Percentiles rank a stretch among this genome's conserved stretches.
These are phyloP conservation scores for Leptinotarsa rubiginosa DNA, from an alignment of 2,888 invertebrate genomes.

Conservation along the genomic window DNA sequence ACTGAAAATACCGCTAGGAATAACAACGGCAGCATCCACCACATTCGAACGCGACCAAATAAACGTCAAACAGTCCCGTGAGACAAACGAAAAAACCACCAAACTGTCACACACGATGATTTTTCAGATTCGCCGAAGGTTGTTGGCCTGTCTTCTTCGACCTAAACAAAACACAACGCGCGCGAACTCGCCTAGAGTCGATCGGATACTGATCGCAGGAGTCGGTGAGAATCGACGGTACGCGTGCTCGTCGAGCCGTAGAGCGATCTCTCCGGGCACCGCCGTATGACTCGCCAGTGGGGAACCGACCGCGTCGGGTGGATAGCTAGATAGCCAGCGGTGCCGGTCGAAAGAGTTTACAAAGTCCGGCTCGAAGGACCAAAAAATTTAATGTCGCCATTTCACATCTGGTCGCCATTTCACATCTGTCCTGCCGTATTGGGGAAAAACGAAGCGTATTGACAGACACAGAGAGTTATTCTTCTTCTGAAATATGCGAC, in stretches of 20 bases:
- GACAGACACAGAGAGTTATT: too few species aligned
- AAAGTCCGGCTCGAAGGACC: constrained; percentile 21
- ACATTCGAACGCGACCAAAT: neutral
- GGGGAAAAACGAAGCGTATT: too few species aligned
- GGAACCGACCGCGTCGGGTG: constrained; percentile 2
- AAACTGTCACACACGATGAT: constrained; percentile 32
- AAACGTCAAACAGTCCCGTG: constrained; percentile 32
- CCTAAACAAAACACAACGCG: constrained; percentile 27
- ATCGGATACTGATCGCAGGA: constrained; percentile 31
- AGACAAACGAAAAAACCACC: constrained; percentile 24
- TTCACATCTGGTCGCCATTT: neutral
- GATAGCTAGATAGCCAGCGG: constrained; percentile 13
- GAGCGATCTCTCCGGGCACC: constrained; percentile 33
- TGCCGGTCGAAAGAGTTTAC: neutral
- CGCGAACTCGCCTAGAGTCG: constrained; percentile 25
- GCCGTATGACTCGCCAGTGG: constrained; percentile 30
- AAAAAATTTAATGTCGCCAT: neutral
- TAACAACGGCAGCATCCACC: constrained; percentile 8
- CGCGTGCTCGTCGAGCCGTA: constrained; percentile 30
- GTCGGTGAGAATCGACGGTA: constrained; percentile 19
- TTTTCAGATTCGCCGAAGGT: constrained; percentile 39
- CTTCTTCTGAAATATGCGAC: too few species aligned
- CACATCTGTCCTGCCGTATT: too few species aligned
- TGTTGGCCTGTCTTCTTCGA: constrained; percentile 41
- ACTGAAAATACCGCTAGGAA: constrained; percentile 12